These are phyloP conservation scores for Platyura marginata DNA, from an alignment of 1,140 invertebrate genomes.

Conservation along the genomic window DNA sequence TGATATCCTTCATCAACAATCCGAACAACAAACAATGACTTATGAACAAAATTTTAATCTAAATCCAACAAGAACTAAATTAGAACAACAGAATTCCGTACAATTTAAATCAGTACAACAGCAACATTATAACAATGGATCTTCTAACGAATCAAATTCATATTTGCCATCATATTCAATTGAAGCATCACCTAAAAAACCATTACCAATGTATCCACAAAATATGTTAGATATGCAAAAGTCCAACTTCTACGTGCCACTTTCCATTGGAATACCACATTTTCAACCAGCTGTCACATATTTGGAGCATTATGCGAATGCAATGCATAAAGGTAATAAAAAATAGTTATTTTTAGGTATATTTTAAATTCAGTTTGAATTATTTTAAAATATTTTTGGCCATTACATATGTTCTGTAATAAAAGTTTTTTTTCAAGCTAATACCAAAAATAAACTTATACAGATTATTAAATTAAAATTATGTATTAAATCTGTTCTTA, in stretches of 20 bases:
- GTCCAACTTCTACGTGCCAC: neutral
- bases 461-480: too few relatives aligned
- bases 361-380: neutral
- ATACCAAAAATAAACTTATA: too few relatives aligned
- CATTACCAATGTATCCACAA: slow-evolving; percentile 1
- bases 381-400: too few relatives aligned
- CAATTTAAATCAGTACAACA: too few relatives aligned
- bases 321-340: neutral
- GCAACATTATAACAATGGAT: too few relatives aligned
- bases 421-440: too few relatives aligned
- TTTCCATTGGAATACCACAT: neutral
- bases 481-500: too few relatives aligned
- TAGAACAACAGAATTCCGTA: too few relatives aligned
- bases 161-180: neutral
- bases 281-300: neutral
- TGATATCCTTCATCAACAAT: neutral
- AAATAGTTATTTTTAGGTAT: neutral
- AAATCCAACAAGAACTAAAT: too few relatives aligned
- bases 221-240: neutral
- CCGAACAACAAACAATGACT: neutral
- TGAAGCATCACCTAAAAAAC: neutral
- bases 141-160: neutral
- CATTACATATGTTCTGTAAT: too few relatives aligned
- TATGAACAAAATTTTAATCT: too few relatives aligned
- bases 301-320: neutral